Conservation (phyloP, 2,888 invertebrate species). For the Apotomis betuletana region DNA sequence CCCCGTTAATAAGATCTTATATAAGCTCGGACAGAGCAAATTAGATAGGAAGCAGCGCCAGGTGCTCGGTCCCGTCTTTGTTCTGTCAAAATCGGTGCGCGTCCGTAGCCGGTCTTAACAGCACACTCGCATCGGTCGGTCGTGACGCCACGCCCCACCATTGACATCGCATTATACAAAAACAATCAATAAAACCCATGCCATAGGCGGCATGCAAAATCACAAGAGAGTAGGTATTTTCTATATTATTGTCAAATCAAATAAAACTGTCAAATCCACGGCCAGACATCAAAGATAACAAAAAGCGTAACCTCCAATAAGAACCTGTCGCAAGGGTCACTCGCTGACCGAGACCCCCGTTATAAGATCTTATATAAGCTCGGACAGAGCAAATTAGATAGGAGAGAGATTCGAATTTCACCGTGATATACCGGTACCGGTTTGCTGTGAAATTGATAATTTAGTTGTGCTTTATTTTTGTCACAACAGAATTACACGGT, state of each 20-base stretch:
- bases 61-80: no score
- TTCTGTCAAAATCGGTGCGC: no score
- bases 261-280: slow-evolving; percentile 1
- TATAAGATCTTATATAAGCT: slow-evolving; percentile 54
- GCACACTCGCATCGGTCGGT: no score
- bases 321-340: slow-evolving; percentile 52
- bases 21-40: slow-evolving; percentile 58
- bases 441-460: slow-evolving; percentile 31
- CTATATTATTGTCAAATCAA: background rate
- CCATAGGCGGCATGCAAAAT: no score
- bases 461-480: slow-evolving; percentile 28
- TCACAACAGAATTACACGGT: slow-evolving; percentile 10
- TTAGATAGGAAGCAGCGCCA: slow-evolving; percentile 65
- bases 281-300: slow-evolving; percentile 18
- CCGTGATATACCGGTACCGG: slow-evolving; percentile 62
- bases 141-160: no score
- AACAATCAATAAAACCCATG: no score
- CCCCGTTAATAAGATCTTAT: slow-evolving; percentile 47
- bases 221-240: no score
- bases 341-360: slow-evolving; percentile 68
- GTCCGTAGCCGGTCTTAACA: no score
- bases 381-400: slow-evolving; percentile 52
- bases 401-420: slow-evolving; percentile 76
- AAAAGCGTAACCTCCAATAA: slow-evolving; percentile 31
- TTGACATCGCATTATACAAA: no score